These are phyloP conservation scores for Forbesichthys agassizii DNA, from an alignment of 2,113 vertebrate species.

Conservation along the genomic window DNA sequence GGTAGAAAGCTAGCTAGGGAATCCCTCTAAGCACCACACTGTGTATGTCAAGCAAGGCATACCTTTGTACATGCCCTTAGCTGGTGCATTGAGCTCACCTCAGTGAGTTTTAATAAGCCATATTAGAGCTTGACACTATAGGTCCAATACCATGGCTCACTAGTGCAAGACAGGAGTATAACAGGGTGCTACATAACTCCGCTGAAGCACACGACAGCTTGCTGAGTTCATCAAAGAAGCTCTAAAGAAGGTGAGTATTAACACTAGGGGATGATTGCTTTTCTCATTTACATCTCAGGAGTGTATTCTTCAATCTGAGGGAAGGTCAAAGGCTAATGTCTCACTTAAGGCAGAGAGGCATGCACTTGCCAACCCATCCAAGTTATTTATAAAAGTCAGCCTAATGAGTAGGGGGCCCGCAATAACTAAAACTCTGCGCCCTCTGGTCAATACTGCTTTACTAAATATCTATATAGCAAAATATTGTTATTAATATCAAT, in stretches of 20 bases:
- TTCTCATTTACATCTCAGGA: too few species aligned
- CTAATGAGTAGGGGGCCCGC: too few species aligned
- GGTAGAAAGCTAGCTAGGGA: too few species aligned
- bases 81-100: constrained; percentile 11
- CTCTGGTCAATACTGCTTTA: too few species aligned
- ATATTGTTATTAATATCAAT: too few species aligned
- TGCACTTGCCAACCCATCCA: too few species aligned
- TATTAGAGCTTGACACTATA: constrained; percentile 4
- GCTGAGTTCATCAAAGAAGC: not conserved
- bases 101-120: constrained; percentile 23
- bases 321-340: too few species aligned
- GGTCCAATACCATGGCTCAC: not conserved
- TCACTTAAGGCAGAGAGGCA: too few species aligned
- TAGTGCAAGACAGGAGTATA: not conserved
- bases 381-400: too few species aligned
- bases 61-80: constrained; percentile 5
- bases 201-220: not conserved
- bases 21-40: not conserved
- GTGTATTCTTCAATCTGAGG: too few species aligned
- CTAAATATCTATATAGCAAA: too few species aligned
- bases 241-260: not conserved
- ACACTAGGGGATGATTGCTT: not conserved
- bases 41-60: not conserved
- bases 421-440: too few species aligned
- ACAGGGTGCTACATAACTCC: not conserved